These are phyloP conservation scores for Anolis sagrei DNA, from an alignment of 2,113 vertebrate genomes.

Conservation along the genomic window DNA sequence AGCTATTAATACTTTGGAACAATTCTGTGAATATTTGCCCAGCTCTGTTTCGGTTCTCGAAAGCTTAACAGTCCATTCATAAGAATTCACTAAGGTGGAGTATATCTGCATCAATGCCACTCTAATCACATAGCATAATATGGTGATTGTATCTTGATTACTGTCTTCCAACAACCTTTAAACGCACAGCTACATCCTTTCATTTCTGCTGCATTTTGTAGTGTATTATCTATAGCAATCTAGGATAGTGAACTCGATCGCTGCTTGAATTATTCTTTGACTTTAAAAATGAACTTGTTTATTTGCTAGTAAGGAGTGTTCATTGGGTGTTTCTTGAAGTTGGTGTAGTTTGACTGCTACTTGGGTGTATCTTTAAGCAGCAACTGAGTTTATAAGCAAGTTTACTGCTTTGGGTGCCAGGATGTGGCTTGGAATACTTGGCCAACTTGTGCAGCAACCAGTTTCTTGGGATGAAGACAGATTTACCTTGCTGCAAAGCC, in stretches of 20 bases:
- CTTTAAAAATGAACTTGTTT: neutral
- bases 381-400: neutral
- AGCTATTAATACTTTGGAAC: neutral
- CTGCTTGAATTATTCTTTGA: neutral
- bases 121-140: neutral
- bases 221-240: neutral
- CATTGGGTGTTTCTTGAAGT: accelerated
- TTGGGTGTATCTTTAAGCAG: accelerated
- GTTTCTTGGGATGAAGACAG: neutral
- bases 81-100: neutral
- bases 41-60: neutral
- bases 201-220: accelerated
- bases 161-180: accelerated
- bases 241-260: neutral
- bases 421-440: neutral
- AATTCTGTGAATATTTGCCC: neutral
- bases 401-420: neutral
- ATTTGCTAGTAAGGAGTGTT: neutral
- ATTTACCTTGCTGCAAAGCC: neutral
- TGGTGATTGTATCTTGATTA: neutral
- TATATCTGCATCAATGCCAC: neutral
- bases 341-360: accelerated
- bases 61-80: neutral
- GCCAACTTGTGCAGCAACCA: neutral
- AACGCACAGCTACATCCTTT: accelerated